Conservation (phyloP, 2,113 vertebrate genomes). For the Polypterus bichir region DNA sequence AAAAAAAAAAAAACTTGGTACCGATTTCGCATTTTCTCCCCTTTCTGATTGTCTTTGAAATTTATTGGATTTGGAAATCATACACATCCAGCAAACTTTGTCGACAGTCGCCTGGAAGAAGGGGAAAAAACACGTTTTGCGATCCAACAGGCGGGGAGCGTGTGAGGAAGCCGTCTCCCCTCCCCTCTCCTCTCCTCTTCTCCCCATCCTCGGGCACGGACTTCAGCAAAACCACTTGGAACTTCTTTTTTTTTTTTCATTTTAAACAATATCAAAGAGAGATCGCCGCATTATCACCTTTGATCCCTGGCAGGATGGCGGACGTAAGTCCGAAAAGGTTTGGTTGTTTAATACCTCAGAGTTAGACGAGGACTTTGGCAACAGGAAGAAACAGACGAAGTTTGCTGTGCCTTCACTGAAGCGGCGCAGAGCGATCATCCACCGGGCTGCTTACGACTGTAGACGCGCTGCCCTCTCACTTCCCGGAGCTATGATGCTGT, state of each 20-base stretch:
- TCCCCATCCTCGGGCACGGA: too few relatives aligned
- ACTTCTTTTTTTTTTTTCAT: neutral
- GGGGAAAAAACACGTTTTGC: neutral
- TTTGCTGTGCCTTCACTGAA: neutral
- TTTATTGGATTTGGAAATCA: neutral
- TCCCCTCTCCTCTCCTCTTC: too few relatives aligned
- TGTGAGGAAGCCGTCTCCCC: neutral
- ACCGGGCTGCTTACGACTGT: slow-evolving; percentile 8
- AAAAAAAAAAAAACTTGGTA: neutral
- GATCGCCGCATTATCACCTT: slow-evolving; percentile 6
- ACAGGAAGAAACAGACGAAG: slow-evolving; percentile 4
- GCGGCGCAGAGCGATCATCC: slow-evolving; percentile 13
- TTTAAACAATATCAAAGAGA: neutral
- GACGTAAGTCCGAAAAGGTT: slow-evolving; percentile 26
- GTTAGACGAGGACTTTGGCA: slow-evolving; percentile 2
- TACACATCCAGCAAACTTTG: neutral
- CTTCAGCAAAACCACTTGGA: too few relatives aligned
- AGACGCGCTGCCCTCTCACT: too few relatives aligned
- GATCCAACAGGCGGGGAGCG: neutral
- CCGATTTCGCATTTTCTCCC: neutral
- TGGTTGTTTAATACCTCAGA: slow-evolving; percentile 23
- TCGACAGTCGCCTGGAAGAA: neutral
- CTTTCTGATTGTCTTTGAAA: neutral
- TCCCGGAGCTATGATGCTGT: slow-evolving; percentile 41
- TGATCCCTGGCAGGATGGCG: slow-evolving; percentile 26